Conservation (phyloP, 1,140 invertebrate species). For the Bradysia coprophila region DNA sequence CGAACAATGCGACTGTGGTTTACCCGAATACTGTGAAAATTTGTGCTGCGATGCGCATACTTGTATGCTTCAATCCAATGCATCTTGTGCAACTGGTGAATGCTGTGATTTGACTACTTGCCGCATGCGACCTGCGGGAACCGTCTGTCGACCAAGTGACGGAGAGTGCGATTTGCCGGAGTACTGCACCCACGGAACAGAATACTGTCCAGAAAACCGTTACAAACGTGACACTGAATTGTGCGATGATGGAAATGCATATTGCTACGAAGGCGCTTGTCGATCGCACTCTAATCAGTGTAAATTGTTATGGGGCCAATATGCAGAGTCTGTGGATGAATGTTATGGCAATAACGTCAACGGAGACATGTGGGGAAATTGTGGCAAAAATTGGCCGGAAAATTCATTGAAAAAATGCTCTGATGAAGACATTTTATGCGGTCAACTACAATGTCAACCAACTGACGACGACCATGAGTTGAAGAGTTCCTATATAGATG, state of each 20-base stretch:
- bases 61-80: constrained; percentile 73
- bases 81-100: constrained; percentile 82
- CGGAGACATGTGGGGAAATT: constrained; percentile 80
- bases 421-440: constrained; percentile 64
- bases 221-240: constrained; percentile 74
- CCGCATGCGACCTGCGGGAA: constrained; percentile 22
- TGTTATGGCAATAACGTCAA: constrained; percentile 82
- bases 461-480: constrained; percentile 86
- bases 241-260: constrained; percentile 66
- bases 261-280: constrained; percentile 83
- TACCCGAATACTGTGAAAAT: constrained; percentile 56
- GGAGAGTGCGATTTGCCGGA: constrained; percentile 92
- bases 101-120: constrained; percentile 66
- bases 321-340: constrained; percentile 62
- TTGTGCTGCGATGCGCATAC: constrained; percentile 77
- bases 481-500: constrained; percentile 75
- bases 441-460: constrained; percentile 87
- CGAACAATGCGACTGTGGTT: constrained; percentile 91
- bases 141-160: constrained; percentile 55
- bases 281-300: constrained; percentile 85
- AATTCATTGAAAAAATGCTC: constrained; percentile 55
- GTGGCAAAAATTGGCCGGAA: constrained; percentile 69
- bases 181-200: constrained; percentile 82
- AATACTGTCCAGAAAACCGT: constrained; percentile 84
- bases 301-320: constrained; percentile 83